Conservation (phyloP, 2,888 invertebrate genomes). For the Subacronicta megacephala region DNA sequence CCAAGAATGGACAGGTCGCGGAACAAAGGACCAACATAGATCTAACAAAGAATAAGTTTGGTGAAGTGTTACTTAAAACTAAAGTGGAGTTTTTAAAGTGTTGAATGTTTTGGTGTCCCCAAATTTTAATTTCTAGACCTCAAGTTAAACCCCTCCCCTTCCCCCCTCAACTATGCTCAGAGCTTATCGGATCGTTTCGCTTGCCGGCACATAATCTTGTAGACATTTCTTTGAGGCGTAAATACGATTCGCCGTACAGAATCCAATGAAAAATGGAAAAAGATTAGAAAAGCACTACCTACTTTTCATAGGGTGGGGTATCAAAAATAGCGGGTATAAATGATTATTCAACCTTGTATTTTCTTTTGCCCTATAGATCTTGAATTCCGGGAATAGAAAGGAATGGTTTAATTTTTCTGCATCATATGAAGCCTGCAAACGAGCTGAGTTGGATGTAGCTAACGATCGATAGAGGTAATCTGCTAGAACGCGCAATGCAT, state of each 20-base stretch:
- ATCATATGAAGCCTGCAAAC: too few species aligned
- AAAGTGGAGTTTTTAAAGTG: neutral
- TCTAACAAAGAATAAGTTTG: neutral
- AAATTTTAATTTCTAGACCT: neutral
- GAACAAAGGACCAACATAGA: slow-evolving; percentile 8
- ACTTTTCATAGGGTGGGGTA: slow-evolving; percentile 29
- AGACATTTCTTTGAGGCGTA: slow-evolving; percentile 72
- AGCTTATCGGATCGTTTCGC: slow-evolving; percentile 65
- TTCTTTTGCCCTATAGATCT: too few species aligned
- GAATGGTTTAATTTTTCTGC: too few species aligned
- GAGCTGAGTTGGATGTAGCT: too few species aligned
- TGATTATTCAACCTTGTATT: too few species aligned
- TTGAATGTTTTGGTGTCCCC: neutral
- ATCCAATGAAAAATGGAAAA: slow-evolving; percentile 74
- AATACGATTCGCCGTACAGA: slow-evolving; percentile 71
- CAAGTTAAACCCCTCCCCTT: neutral
- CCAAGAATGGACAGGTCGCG: slow-evolving; percentile 5
- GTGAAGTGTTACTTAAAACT: neutral
- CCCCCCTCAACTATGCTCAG: neutral
- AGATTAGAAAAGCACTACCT: slow-evolving; percentile 65
- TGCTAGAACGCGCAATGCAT: neutral
- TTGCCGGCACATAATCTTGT: slow-evolving; percentile 70
- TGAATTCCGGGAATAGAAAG: too few species aligned
- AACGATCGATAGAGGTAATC: slow-evolving; percentile 1
- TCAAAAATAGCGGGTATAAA: slow-evolving; percentile 25